A percentile compares a stretch with the other conserved stretches of the same genome.
Evolutionary conservation across 2,113 vertebrate species (phyloP).

Genomic region (Melierax canorus): DNA sequence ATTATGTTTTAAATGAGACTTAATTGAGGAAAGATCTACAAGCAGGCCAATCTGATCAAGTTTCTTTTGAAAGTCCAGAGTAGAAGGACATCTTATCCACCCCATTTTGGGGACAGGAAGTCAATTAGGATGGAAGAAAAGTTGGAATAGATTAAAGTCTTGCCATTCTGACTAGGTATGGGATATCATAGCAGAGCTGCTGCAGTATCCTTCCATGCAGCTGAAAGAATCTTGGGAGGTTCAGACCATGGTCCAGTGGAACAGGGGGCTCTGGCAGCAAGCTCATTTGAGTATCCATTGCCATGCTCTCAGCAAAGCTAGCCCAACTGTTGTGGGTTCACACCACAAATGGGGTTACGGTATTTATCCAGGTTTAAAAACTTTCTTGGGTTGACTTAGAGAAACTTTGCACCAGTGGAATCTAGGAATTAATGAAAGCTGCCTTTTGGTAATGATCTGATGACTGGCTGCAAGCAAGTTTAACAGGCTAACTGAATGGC

Average conservation of each 20-base stretch:
- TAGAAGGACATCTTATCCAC: background rate
- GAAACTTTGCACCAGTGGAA: background rate
- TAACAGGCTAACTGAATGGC: background rate
- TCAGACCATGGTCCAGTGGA: background rate
- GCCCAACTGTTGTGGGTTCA: background rate
- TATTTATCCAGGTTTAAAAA: background rate
- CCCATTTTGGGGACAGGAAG: background rate
- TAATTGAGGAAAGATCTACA: background rate
- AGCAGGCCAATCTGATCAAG: background rate
- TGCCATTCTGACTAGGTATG: background rate
- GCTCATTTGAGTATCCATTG: background rate
- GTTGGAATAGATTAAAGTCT: background rate
- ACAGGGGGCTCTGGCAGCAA: background rate
- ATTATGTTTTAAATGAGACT: background rate
- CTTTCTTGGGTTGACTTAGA: background rate
- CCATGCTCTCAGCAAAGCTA: background rate
- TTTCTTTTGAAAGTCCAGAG: background rate
- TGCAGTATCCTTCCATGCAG: background rate
- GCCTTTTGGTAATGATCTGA: background rate
- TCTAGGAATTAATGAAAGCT: background rate
- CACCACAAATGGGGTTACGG: rapidly evolving
- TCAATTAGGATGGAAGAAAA: background rate
- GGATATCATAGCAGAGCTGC: background rate
- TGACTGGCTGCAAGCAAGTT: background rate
- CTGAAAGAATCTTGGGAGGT: background rate